A percentile compares a stretch with the other conserved stretches of the same genome.
Evolutionary conservation across 2,797 vertebrate species (phyloP).

Genomic region (Arnoldichthys spilopterus): DNA sequence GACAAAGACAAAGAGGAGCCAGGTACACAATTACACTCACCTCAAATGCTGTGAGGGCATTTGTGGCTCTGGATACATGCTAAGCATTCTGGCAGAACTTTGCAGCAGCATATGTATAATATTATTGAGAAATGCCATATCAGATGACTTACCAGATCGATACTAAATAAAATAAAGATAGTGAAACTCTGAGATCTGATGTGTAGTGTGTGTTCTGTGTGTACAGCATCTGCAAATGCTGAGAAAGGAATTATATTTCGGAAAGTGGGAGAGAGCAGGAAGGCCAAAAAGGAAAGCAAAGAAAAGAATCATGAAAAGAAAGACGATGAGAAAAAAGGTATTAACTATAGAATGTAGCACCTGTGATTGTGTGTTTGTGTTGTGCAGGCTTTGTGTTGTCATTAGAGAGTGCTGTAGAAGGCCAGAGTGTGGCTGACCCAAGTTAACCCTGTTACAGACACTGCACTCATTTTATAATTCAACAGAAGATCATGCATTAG

Average conservation of each 20-base stretch:
- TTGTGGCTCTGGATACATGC: not conserved
- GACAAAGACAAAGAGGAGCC: slow-evolving; percentile 62
- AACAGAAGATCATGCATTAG: not conserved
- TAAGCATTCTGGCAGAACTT: not conserved
- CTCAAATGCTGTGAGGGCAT: not conserved
- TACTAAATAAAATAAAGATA: slow-evolving; percentile 36
- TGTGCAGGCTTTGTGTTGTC: not conserved
- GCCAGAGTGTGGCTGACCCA: not conserved
- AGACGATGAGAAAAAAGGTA: slow-evolving; percentile 63
- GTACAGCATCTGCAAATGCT: slow-evolving; percentile 51
- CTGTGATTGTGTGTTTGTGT: slow-evolving; percentile 10
- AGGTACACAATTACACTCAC: slow-evolving; percentile 26
- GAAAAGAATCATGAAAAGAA: slow-evolving; percentile 68
- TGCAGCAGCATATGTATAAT: not conserved
- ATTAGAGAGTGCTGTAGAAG: not conserved
- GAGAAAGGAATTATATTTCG: slow-evolving; percentile 40
- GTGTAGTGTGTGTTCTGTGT: slow-evolving; percentile 28
- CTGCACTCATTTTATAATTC: slow-evolving; percentile 8
- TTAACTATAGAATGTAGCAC: slow-evolving; percentile 23
- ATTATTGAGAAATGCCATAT: not conserved
- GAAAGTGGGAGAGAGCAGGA: slow-evolving; percentile 29
- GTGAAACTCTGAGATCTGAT: not conserved
- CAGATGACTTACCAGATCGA: not conserved
- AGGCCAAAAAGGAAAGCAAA: slow-evolving; percentile 49
- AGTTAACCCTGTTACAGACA: slow-evolving; percentile 7